Conservation (phyloP, 1,140 invertebrate genomes). For the Plectrocnemia conspersa region DNA sequence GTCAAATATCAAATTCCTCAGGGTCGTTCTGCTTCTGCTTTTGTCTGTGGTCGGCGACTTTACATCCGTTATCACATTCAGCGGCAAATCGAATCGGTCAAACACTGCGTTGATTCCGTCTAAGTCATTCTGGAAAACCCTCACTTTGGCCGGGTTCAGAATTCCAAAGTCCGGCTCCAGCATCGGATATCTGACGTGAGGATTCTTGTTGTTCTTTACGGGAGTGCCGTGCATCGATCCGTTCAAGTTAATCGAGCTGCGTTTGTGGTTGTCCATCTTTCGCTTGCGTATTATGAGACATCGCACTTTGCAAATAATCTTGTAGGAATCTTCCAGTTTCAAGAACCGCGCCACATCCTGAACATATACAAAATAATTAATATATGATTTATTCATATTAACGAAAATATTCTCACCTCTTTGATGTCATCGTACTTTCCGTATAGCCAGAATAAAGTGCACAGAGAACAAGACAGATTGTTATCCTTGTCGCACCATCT, state of each 20-base stretch:
- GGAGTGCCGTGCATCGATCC: slow-evolving; percentile 37
- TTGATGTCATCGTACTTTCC: slow-evolving; percentile 52
- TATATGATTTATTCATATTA: not conserved
- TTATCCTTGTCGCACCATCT: slow-evolving; percentile 61
- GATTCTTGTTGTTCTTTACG: slow-evolving; percentile 35
- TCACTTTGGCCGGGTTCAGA: slow-evolving; percentile 39
- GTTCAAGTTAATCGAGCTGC: slow-evolving; percentile 31
- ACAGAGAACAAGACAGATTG: slow-evolving; percentile 55
- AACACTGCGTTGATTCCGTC: slow-evolving; percentile 46
- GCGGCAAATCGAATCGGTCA: slow-evolving; percentile 40
- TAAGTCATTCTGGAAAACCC: slow-evolving; percentile 46
- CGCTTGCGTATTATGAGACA: slow-evolving; percentile 42
- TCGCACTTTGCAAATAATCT: slow-evolving; percentile 44
- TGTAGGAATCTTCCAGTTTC: slow-evolving; percentile 42
- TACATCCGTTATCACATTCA: slow-evolving; percentile 5
- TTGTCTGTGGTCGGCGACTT: too few relatives aligned
- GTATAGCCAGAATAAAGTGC: slow-evolving; percentile 61
- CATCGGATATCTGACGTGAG: slow-evolving; percentile 37
- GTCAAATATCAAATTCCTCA: too few relatives aligned
- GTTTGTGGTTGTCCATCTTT: slow-evolving; percentile 40
- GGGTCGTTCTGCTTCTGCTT: too few relatives aligned
- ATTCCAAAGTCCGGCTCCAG: slow-evolving; percentile 48
- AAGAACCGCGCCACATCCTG: slow-evolving; percentile 45
- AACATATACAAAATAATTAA: slow-evolving; percentile 26
- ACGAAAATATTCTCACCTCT: slow-evolving; percentile 40